Conservation (phyloP, 2,113 vertebrate genomes). For the Tursiops truncatus region DNA sequence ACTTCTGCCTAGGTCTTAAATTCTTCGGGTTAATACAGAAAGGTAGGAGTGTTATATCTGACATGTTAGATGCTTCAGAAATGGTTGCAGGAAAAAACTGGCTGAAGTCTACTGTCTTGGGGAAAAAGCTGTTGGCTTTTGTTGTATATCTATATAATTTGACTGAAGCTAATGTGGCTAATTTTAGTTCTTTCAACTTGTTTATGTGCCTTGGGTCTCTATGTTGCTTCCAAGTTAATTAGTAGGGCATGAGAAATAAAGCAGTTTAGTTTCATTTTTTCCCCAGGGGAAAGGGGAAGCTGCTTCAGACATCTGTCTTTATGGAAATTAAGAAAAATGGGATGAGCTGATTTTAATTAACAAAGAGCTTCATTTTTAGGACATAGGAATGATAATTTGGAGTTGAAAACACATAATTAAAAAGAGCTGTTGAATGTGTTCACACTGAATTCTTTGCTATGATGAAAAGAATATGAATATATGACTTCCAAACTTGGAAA, state of each 20-base stretch:
- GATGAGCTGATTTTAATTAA: background rate
- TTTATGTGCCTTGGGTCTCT: background rate
- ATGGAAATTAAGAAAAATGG: background rate
- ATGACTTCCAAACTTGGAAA: background rate
- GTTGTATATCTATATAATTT: background rate
- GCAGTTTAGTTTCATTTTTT: background rate
- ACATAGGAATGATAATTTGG: constrained; percentile 11
- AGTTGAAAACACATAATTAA: constrained; percentile 17
- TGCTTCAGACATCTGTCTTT: constrained; percentile 42
- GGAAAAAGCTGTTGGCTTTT: background rate
- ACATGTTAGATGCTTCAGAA: constrained; percentile 19
- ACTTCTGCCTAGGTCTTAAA: background rate
- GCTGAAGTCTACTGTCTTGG: constrained; percentile 35
- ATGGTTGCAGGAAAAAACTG: background rate
- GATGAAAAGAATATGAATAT: background rate
- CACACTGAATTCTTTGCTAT: background rate
- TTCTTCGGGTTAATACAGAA: constrained; percentile 64
- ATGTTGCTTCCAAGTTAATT: background rate
- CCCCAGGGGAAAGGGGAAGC: background rate
- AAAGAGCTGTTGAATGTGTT: background rate
- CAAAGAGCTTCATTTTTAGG: constrained; percentile 30
- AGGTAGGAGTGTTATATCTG: background rate
- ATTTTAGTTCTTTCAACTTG: constrained; percentile 33
- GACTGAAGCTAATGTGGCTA: background rate
- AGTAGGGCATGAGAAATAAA: background rate